Evolutionary conservation across 2,113 vertebrate species (phyloP).

Genomic region (Anhinga anhinga): DNA sequence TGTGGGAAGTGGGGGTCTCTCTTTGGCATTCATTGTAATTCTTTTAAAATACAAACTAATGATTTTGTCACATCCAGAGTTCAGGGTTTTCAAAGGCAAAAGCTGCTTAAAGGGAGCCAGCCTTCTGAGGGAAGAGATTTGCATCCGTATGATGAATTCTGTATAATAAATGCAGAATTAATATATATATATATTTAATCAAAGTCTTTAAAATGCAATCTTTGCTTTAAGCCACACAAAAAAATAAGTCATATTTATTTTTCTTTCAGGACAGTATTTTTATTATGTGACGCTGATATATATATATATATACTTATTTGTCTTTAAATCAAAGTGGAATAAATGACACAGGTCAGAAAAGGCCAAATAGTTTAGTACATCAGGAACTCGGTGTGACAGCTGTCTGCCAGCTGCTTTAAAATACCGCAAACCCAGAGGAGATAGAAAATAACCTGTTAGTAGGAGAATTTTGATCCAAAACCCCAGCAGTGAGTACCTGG

Average conservation of each 20-base stretch:
- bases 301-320: background rate
- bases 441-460: background rate
- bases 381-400: background rate
- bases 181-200: background rate
- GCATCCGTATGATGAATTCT: background rate
- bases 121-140: background rate
- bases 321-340: background rate
- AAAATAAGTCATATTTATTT: background rate
- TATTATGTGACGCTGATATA: background rate
- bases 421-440: background rate
- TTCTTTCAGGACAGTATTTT: background rate
- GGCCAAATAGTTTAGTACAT: background rate
- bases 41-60: conserved; percentile 57
- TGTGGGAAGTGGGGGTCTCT: conserved; percentile 60
- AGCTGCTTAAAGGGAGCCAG: conserved; percentile 48
- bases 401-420: background rate
- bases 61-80: conserved; percentile 50
- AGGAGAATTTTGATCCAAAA: background rate
- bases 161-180: conserved; percentile 8
- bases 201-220: conserved; percentile 10
- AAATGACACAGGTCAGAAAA: background rate
- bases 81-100: conserved; percentile 48
- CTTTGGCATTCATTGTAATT: conserved; percentile 60
- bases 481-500: background rate
- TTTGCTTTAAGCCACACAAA: background rate